Evolutionary conservation across 2,113 vertebrate genomes (phyloP), one percentile per base, ranked within the genome.

Genomic region (Sakesphorus luctuosus): DNA sequence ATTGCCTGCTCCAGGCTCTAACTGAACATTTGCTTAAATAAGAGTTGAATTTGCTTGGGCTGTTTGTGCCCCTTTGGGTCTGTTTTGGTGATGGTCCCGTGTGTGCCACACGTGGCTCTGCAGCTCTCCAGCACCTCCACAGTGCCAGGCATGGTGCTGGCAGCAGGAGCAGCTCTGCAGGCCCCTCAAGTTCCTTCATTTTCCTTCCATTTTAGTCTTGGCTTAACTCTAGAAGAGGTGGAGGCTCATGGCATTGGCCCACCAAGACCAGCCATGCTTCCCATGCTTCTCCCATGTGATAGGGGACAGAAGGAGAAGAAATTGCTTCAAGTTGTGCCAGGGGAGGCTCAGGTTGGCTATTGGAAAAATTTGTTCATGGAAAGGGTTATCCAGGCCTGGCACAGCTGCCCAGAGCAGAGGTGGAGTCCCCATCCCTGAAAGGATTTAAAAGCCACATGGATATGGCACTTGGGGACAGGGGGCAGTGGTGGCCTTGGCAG

Each of bases 251-350:
- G 13, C 24, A 0, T 3, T 33, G 67, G 33, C 49, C 73, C 40
- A 3, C 14, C 0, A 2, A 16, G 71, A 2, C 11, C 10, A 55
- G 43, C 13, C 1, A 0, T 0, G 36, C 17, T 46, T 35, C n/a
- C 40, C 67, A 6, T 0, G 1, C 76, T 49, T n/a, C 31, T 73
- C 43, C 18, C 59, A 9, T 11, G 43, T 9, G 44, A 59, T 50
- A 33, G 26, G 36, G 36, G 44, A 33, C 35, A 33, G 50, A 6
- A 5, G 0, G 3, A 31, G 31, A n/a, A 36, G 50, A 10, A 31
- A 13, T 2, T 0, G 4, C 50, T 68, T 33, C 47, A 18, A 1
- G 7, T 0, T 33, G 44, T 31, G 21, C 10, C 36, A 33, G 0
- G 6, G 67, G 17, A 58, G 26, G 31, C 5, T 47, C 7, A 9